Base-by-base conservation (phyloP, 2,113 vertebrate genomes). In the Xenus cinereus region DNA sequence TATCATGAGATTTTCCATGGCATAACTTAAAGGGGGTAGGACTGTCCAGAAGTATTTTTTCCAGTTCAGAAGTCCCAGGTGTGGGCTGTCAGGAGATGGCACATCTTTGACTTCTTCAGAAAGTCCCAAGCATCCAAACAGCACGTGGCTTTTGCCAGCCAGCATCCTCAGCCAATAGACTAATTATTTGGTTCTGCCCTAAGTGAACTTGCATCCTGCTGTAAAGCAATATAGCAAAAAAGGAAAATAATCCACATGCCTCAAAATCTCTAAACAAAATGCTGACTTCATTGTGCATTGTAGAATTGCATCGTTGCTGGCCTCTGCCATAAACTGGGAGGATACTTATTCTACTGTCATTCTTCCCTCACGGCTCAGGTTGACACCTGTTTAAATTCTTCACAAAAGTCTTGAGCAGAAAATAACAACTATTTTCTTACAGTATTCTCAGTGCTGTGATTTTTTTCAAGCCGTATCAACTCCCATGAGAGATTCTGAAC, bases 251-350 rank as follows among this genome's bases (percentile, higher is more conserved):
- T n/a, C 15, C 54, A 27, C 1, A 13, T 6, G 6, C 30, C 59
- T 54, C 62, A 17, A 32, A 92, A 53, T 37, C 45, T 66, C 45
- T 53, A 37, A 75, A 18, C 3, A 68, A 72, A 94, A 76, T 9
- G 27, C 12, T 32, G 41, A 84, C 18, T 51, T 28, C 30, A 12
- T 2, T 45, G 35, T 6, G 22, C 22, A 7, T 0, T 69, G 53
- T 0, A 43, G 45, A 76, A 43, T 11, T 12, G 22, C 45, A 30
- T 4, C 0, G 0, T 2, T 77, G 68, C 80, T 71, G 26, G 26
- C 26, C 73, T 37, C 41, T 69, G 53, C 27, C 12, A 1, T 26
- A 37, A 78, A 69, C 20, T 23, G 21, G 1, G 5, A 19, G 14
- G 11, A 54, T 19, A 23, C 6, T 22, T 67, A 48, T 4, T 62